Evolutionary conservation across 2,888 invertebrate species (phyloP).

Genomic region (Timema podura): DNA sequence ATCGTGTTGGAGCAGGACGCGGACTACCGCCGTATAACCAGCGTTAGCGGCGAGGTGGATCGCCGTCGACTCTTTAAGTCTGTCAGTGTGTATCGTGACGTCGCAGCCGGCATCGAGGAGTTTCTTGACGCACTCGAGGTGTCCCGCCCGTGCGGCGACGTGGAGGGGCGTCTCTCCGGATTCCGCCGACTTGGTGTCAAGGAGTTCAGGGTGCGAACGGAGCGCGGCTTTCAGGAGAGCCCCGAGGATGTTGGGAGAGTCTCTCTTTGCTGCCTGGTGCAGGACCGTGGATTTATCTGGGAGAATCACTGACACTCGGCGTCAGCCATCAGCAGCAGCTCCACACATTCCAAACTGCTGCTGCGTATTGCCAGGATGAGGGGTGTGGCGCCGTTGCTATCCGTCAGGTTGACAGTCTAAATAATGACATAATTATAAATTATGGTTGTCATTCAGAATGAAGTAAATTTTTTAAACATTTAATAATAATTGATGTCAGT

Average conservation of each 20-base stretch:
- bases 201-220: conserved; percentile 25
- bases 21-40: conserved; percentile 12
- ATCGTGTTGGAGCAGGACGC: background rate
- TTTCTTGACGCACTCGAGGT: conserved; percentile 47
- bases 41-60: conserved; percentile 13
- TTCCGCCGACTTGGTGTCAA: conserved; percentile 34
- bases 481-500: background rate
- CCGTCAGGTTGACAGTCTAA: conserved; percentile 45
- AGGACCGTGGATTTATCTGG: conserved; percentile 53
- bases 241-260: conserved; percentile 52
- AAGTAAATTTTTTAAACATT: background rate
- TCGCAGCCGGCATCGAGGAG: conserved; percentile 49
- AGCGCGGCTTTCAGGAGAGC: conserved; percentile 47
- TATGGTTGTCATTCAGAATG: background rate
- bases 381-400: conserved; percentile 49
- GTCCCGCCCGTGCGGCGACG: conserved; percentile 54
- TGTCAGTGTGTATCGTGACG: conserved; percentile 41
- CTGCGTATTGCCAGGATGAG: conserved; percentile 48
- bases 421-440: conserved; percentile 24
- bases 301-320: conserved; percentile 47
- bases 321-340: conserved; percentile 48
- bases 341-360: conserved; percentile 47
- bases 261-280: conserved; percentile 56
- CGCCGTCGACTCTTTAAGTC: background rate
- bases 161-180: conserved; percentile 52